Conservation (phyloP, 2,797 vertebrate species). For the Artibeus lituratus region DNA sequence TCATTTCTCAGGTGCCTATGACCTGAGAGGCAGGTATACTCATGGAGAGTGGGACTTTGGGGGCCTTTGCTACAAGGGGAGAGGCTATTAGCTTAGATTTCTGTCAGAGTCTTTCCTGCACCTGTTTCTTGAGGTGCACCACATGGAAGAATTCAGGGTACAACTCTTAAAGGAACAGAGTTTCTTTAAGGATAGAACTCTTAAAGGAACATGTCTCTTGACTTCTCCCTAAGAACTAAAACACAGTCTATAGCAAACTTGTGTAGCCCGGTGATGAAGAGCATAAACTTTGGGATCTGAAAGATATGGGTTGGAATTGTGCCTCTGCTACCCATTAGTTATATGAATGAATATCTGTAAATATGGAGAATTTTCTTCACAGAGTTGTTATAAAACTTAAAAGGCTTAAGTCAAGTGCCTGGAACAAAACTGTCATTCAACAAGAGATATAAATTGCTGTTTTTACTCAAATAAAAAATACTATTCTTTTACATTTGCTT, state of each 20-base stretch:
- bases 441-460: not conserved
- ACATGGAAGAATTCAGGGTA: not conserved
- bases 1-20: not conserved
- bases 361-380: not conserved
- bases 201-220: not conserved
- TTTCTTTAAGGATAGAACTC: not conserved
- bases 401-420: not conserved
- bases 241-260: not conserved
- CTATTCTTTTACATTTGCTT: not conserved
- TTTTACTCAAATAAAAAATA: not conserved
- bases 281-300: not conserved
- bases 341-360: not conserved
- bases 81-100: not conserved
- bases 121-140: not conserved
- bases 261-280: not conserved
- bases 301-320: not conserved
- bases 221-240: conserved; percentile 1
- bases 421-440: conserved; percentile 19
- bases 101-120: not conserved
- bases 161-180: not conserved
- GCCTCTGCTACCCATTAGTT: not conserved
- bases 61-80: not conserved
- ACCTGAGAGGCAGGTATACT: not conserved
- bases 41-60: not conserved
- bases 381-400: not conserved